These are phyloP conservation scores for Ectemnius cavifrons DNA, from an alignment of 2,888 invertebrate species.

Conservation along the genomic window DNA sequence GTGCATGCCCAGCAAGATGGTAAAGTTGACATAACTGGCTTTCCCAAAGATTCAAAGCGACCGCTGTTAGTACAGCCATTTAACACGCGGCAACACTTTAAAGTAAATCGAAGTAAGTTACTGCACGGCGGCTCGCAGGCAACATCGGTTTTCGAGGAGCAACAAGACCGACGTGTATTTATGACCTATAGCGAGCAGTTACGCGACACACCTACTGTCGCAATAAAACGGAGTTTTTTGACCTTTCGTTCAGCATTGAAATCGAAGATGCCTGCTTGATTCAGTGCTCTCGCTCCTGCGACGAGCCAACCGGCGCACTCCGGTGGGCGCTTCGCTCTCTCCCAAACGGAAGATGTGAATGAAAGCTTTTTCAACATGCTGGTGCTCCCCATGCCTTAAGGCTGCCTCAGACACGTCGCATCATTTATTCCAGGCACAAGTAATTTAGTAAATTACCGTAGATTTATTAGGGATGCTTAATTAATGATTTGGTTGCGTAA, in stretches of 20 bases:
- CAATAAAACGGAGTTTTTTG: constrained; percentile 44
- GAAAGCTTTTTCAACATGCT: background rate
- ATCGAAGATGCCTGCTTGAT: constrained; percentile 36
- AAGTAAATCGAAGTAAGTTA: no score
- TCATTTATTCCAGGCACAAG: constrained; percentile 14
- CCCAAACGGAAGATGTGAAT: background rate
- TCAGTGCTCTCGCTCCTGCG: background rate
- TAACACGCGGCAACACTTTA: background rate
- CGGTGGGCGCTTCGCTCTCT: background rate
- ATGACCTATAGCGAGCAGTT: constrained; percentile 5
- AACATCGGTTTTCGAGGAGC: no score
- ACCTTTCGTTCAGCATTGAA: constrained; percentile 46
- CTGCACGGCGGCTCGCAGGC: no score
- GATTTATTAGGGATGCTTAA: no score
- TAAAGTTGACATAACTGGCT: constrained; percentile 6
- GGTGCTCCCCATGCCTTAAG: background rate
- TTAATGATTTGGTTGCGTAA: no score
- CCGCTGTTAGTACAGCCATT: constrained; percentile 3
- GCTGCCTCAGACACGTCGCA: constrained; percentile 10
- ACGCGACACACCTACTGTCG: constrained; percentile 49
- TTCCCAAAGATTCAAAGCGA: no score
- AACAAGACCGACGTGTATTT: constrained; percentile 1
- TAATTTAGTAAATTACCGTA: no score
- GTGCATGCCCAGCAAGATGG: background rate
- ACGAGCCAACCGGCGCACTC: background rate